Percentiles rank a stretch among this genome's conserved stretches.
These are phyloP conservation scores for Empidonax alnorum DNA, from an alignment of 2,113 vertebrate species.

Conservation along the genomic window DNA sequence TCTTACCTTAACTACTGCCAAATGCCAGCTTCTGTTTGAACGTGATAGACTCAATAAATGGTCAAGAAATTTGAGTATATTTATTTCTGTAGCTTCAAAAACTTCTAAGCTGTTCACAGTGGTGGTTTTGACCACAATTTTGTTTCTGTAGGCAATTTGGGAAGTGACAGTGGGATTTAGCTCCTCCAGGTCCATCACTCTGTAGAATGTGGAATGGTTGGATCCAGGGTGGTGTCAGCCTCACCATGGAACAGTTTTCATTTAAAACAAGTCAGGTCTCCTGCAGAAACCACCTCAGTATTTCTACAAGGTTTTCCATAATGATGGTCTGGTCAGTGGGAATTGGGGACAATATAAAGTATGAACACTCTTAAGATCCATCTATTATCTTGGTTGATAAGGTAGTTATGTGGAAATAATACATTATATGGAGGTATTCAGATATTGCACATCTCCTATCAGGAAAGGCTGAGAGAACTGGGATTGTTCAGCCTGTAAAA, in stretches of 20 bases:
- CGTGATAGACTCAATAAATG: not conserved
- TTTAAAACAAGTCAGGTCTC: not conserved
- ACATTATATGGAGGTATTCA: not conserved
- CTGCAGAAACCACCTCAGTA: not conserved
- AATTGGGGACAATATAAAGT: not conserved
- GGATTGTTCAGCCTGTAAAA: not conserved
- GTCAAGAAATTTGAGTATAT: not conserved
- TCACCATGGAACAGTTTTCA: not conserved
- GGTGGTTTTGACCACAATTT: not conserved
- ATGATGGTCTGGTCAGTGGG: not conserved
- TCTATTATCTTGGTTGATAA: not conserved
- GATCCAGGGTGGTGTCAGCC: fast-evolving
- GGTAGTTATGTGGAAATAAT: not conserved
- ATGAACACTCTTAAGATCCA: not conserved
- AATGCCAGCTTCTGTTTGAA: not conserved
- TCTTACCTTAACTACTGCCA: not conserved
- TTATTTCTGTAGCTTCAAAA: not conserved
- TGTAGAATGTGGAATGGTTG: not conserved
- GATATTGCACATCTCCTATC: not conserved
- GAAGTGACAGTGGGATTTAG: not conserved
- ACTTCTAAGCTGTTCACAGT: not conserved
- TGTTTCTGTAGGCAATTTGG: not conserved
- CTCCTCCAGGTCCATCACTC: not conserved
- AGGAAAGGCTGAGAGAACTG: not conserved
- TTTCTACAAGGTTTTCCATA: not conserved